phyloP scores from a whole-genome alignment of 2,888 invertebrate species.

The Melangyna quadrimaculata region DNA sequence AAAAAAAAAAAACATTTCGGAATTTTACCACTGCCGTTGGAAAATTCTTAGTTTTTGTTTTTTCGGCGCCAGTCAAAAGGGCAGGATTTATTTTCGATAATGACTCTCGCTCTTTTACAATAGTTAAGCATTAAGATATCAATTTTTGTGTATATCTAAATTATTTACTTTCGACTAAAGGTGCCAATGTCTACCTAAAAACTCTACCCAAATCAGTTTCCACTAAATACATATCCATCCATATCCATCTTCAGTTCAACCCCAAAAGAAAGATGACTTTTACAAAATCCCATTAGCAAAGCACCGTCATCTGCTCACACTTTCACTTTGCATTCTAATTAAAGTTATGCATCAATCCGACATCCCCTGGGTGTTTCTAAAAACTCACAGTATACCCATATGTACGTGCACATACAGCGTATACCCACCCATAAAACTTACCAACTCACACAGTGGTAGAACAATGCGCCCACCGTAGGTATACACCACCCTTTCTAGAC shows the following conservation, averaged over 20 bases:
- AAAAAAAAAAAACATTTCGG: too few relatives aligned
- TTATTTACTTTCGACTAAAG: too few relatives aligned
- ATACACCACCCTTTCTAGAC: constrained; percentile 19
- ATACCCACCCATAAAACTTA: not conserved
- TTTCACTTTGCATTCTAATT: constrained; percentile 61
- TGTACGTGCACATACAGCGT: not conserved
- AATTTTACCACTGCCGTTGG: too few relatives aligned
- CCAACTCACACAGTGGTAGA: constrained; percentile 1
- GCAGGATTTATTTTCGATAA: too few relatives aligned
- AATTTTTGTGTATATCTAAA: too few relatives aligned
- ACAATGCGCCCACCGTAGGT: not conserved
- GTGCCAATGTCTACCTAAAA: too few relatives aligned
- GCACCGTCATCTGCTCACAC: constrained; percentile 24
- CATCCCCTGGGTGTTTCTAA: constrained; percentile 36
- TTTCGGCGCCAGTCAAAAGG: too few relatives aligned
- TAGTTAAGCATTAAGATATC: too few relatives aligned
- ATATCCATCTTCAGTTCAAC: not conserved
- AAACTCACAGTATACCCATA: not conserved
- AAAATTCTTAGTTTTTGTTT: too few relatives aligned
- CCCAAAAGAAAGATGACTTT: constrained; percentile 2
- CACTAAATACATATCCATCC: not conserved
- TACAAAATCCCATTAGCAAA: constrained; percentile 60
- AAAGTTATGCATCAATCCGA: constrained; percentile 66
- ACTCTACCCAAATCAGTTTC: not conserved
- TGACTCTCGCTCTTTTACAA: too few relatives aligned